Evolutionary conservation across 2,888 invertebrate genomes (phyloP).

Genomic region (Periphyllus acericola): DNA sequence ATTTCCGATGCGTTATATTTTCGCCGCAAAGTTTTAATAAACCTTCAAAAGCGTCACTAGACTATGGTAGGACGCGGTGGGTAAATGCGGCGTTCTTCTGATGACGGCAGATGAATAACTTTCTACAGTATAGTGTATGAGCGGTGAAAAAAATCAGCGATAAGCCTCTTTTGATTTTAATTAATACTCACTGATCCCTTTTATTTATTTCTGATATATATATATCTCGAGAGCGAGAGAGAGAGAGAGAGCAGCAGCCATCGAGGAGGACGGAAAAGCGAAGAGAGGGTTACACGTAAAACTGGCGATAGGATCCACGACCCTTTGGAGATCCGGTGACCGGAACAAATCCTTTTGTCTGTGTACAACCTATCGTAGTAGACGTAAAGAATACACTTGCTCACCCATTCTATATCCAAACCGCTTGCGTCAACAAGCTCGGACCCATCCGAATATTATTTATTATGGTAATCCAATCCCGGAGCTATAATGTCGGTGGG

Average conservation of each 20-base stretch:
- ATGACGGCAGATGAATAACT: slow-evolving; percentile 22
- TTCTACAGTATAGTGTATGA: slow-evolving; percentile 2
- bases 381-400: slow-evolving; percentile 38
- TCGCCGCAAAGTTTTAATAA: slow-evolving; percentile 49
- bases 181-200: slow-evolving; percentile 44
- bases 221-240: no score
- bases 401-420: slow-evolving; percentile 9
- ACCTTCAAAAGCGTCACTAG: slow-evolving; percentile 26
- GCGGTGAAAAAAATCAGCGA: slow-evolving; percentile 34
- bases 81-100: slow-evolving; percentile 4
- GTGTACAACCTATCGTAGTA: slow-evolving; percentile 20
- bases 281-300: slow-evolving; percentile 36
- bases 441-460: slow-evolving; percentile 51
- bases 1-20: slow-evolving; percentile 39
- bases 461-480: slow-evolving; percentile 52
- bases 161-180: slow-evolving; percentile 56
- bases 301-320: slow-evolving; percentile 41
- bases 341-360: slow-evolving; percentile 61
- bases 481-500: not conserved
- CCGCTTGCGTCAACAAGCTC: slow-evolving; percentile 47
- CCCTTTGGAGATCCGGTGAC: slow-evolving; percentile 61
- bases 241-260: not conserved
- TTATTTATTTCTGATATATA: slow-evolving; percentile 33
- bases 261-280: not conserved
- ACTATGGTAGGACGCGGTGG: not conserved